These are phyloP conservation scores for Polypedilum vanderplanki DNA, from an alignment of 1,140 invertebrate genomes.

Conservation along the genomic window DNA sequence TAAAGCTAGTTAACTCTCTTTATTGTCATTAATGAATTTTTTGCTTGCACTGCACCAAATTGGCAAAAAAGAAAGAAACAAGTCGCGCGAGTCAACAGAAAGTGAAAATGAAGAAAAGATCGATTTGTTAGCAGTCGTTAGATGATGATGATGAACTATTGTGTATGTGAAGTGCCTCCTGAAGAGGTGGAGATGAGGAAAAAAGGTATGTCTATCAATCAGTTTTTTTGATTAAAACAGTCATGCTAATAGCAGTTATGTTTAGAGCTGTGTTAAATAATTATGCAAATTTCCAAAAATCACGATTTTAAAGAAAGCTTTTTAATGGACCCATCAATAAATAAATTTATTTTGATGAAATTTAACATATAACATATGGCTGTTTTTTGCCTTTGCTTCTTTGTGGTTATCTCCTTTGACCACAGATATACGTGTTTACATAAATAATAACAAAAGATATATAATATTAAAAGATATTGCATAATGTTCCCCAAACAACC, in stretches of 20 bases:
- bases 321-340: neutral
- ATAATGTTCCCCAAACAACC: neutral
- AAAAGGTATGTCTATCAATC: neutral
- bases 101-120: too few relatives aligned
- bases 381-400: neutral
- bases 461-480: neutral
- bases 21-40: too few relatives aligned
- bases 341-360: neutral
- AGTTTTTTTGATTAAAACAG: neutral
- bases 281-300: constrained; percentile 5
- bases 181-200: too few relatives aligned
- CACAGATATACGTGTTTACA: neutral
- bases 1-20: too few relatives aligned
- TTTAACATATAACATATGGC: too few relatives aligned
- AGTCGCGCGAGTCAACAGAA: too few relatives aligned
- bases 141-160: too few relatives aligned
- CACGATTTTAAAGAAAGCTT: neutral
- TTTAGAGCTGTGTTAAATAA: neutral
- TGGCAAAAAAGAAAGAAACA: too few relatives aligned
- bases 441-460: neutral
- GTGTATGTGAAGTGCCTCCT: too few relatives aligned
- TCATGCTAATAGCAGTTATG: neutral
- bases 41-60: too few relatives aligned
- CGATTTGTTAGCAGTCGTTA: too few relatives aligned
- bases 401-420: neutral